These are phyloP conservation scores for Gasterosteus nipponicus DNA, from an alignment of 2,113 vertebrate genomes.

Conservation along the genomic window DNA sequence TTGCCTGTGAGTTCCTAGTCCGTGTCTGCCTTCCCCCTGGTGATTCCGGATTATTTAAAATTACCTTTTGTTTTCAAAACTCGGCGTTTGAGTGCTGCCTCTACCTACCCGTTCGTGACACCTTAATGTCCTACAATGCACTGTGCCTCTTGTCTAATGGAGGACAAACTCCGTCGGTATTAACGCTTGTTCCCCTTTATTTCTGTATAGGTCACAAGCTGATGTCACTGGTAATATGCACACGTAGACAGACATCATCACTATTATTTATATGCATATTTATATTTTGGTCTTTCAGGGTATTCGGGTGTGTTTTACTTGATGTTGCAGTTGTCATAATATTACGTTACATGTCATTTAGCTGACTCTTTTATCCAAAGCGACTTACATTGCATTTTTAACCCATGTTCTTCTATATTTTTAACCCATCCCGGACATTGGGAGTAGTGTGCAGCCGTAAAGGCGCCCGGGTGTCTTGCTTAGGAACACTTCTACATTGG, in stretches of 20 bases:
- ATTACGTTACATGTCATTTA: too few species aligned
- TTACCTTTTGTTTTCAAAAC: background rate
- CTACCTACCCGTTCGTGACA: background rate
- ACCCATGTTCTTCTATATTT: too few species aligned
- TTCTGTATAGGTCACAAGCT: slow-evolving; percentile 4
- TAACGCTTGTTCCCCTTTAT: background rate
- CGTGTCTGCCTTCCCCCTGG: too few species aligned
- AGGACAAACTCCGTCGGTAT: background rate
- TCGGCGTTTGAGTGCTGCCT: background rate
- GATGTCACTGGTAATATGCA: slow-evolving; percentile 11
- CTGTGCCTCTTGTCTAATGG: background rate
- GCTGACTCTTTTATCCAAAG: too few species aligned
- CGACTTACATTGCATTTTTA: too few species aligned
- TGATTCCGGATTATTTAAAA: background rate
- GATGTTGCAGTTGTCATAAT: slow-evolving; percentile 8
- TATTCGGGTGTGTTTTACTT: background rate
- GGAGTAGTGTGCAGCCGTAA: too few species aligned
- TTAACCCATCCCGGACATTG: too few species aligned
- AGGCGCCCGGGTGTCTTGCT: too few species aligned
- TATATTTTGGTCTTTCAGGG: background rate
- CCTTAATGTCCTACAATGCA: background rate
- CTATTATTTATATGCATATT: background rate
- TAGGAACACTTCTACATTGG: too few species aligned
- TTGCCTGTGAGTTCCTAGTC: too few species aligned
- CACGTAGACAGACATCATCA: background rate